Evolutionary conservation across 2,797 vertebrate genomes (phyloP), one percentile per base, ranked within the genome.

Genomic region (Numenius phaeopus): DNA sequence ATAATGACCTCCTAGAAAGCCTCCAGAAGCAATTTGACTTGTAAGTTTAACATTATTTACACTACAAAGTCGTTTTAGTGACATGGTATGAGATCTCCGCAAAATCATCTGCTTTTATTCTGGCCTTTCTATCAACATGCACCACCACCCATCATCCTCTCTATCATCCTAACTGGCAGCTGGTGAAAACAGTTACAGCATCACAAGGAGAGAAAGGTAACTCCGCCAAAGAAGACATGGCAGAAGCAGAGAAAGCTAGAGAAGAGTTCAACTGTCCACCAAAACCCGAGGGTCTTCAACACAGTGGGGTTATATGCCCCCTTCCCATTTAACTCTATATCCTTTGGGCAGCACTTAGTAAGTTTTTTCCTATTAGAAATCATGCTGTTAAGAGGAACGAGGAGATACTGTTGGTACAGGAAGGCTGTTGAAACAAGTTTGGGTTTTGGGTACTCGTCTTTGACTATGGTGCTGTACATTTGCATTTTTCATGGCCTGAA

Each of bases 41-140:
- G 12, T 40, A 27, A 87, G 58, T 10, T 85, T 30, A 64, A 7
- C 37, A 39, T 44, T 40, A 58, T 37, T 89, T 65, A 85, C 1
- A 2, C 20, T 52, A 72, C 39, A 10, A 69, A 73, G 32, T 16
- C 7, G 3, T 82, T 92, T 71, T 11, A 89, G 34, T 21, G 65
- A 61, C 0, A 0, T 18, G 20, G 24, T 39, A 22, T 0, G 2
- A 73, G 47, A 76, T 27, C 50, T 76, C 62, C 4, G 11, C 49
- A 76, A 87, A 79, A 70, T 9, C 30, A 24, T 10, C n/a, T 87
- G 30, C 34, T 91, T 52, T 83, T 67, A 46, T 30, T 29, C 32
- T 1, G 0, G 27, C 17, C 61, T 32, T 65, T 49, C 61, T 32
- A 39, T 54, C 23, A 54, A 30, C 34, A 34, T 1, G 8, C 15